Evolutionary conservation across 2,888 invertebrate genomes (phyloP).

Genomic region (Polia nebulosa): DNA sequence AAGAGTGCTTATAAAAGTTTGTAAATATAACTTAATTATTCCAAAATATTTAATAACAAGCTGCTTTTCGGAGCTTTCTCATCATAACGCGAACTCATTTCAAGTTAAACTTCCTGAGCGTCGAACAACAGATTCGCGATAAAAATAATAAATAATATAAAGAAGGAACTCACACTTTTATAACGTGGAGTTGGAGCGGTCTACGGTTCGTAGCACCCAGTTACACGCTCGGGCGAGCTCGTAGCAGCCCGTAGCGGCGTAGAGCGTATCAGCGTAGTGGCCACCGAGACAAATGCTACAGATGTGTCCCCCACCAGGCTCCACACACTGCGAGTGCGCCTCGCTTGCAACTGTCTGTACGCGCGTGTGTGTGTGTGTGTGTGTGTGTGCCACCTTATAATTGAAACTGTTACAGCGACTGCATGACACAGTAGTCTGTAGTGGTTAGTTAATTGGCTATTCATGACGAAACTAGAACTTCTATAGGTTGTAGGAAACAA

Average conservation of each 20-base stretch:
- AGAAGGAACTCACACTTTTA: conserved; percentile 49
- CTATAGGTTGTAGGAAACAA: not conserved
- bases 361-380: too few species aligned
- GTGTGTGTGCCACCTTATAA: not conserved
- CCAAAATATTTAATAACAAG: conserved; percentile 53
- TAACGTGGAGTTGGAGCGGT: conserved; percentile 40
- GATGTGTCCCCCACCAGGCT: conserved; percentile 37
- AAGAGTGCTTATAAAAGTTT: conserved; percentile 38
- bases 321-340: conserved; percentile 5
- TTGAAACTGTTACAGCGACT: conserved; percentile 5
- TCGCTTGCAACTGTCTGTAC: too few species aligned
- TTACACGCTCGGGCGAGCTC: conserved; percentile 64
- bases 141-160: conserved; percentile 62
- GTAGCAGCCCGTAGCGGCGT: conserved; percentile 62
- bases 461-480: not conserved
- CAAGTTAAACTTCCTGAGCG: conserved; percentile 52
- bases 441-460: not conserved
- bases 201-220: conserved; percentile 65
- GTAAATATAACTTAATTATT: conserved; percentile 49
- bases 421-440: not conserved
- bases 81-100: conserved; percentile 55
- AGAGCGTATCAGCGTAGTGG: conserved; percentile 41
- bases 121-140: conserved; percentile 56
- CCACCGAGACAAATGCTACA: conserved; percentile 60
- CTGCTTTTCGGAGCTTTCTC: conserved; percentile 36